phyloP scores from a whole-genome alignment of 2,113 vertebrate species.

The Tenrec ecaudatus region DNA sequence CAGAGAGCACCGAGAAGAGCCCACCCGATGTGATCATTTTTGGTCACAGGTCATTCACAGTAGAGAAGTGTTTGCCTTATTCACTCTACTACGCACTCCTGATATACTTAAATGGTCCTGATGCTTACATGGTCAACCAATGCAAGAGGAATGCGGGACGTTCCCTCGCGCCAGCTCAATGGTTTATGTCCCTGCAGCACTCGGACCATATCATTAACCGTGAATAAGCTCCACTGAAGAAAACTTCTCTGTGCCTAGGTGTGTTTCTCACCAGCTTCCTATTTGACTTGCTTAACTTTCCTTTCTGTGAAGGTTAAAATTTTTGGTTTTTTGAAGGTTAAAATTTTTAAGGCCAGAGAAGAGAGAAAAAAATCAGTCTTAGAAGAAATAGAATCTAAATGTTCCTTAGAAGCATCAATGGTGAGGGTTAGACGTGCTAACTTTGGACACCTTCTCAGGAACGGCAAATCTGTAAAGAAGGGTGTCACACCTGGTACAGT shows the following conservation, averaged over 20 bases:
- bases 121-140: not conserved
- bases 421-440: not conserved
- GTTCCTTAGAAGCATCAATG: not conserved
- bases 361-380: not conserved
- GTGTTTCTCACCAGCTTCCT: not conserved
- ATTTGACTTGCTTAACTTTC: not conserved
- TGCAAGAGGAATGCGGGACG: not conserved
- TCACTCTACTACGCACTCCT: not conserved
- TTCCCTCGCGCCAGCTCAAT: not conserved
- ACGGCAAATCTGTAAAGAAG: not conserved
- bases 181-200: not conserved
- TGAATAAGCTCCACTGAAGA: not conserved
- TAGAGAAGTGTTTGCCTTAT: not conserved
- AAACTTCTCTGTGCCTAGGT: not conserved
- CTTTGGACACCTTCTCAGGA: not conserved
- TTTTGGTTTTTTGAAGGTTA: not conserved
- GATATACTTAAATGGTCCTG: not conserved
- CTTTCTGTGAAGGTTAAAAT: not conserved
- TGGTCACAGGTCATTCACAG: not conserved
- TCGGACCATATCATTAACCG: not conserved
- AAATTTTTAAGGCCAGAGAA: not conserved
- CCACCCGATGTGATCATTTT: not conserved
- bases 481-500: not conserved
- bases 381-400: not conserved
- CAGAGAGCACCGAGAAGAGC: not conserved